These are phyloP conservation scores for Ibycter americanus DNA, from an alignment of 2,797 vertebrate genomes.

Conservation along the genomic window DNA sequence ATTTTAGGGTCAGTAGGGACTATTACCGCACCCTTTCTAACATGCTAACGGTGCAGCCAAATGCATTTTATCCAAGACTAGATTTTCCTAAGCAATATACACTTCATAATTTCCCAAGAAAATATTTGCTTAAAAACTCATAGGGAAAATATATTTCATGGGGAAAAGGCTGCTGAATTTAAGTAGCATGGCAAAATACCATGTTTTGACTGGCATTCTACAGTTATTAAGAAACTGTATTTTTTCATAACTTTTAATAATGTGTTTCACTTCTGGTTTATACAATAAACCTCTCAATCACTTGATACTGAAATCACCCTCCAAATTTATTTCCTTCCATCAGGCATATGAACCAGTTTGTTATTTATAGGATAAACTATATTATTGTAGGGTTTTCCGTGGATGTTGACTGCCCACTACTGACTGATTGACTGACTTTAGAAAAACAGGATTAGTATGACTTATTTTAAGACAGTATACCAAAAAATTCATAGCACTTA, in stretches of 20 bases:
- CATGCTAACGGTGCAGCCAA: neutral
- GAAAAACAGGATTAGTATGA: neutral
- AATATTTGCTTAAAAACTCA: conserved; percentile 27
- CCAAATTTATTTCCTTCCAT: conserved; percentile 26
- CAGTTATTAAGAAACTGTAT: neutral
- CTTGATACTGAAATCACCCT: conserved; percentile 15
- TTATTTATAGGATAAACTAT: neutral
- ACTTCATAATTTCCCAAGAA: neutral
- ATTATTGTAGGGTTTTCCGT: neutral
- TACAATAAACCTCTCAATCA: conserved; percentile 34
- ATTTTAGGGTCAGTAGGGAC: neutral
- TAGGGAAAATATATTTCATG: neutral
- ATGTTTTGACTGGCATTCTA: conserved; percentile 26
- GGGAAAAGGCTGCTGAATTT: neutral
- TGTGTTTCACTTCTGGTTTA: conserved; percentile 15
- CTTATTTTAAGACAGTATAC: neutral
- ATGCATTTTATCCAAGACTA: neutral
- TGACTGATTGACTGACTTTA: neutral
- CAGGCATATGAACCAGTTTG: neutral
- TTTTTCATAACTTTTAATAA: conserved; percentile 58
- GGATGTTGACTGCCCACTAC: conserved; percentile 4
- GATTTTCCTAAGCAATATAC: neutral
- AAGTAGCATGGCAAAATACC: conserved; percentile 5
- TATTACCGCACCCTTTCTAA: neutral
- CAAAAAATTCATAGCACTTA: neutral